Evolutionary conservation across 2,888 invertebrate genomes (phyloP), one percentile per base, ranked within the genome.

Genomic region (Mythimna ferrago): DNA sequence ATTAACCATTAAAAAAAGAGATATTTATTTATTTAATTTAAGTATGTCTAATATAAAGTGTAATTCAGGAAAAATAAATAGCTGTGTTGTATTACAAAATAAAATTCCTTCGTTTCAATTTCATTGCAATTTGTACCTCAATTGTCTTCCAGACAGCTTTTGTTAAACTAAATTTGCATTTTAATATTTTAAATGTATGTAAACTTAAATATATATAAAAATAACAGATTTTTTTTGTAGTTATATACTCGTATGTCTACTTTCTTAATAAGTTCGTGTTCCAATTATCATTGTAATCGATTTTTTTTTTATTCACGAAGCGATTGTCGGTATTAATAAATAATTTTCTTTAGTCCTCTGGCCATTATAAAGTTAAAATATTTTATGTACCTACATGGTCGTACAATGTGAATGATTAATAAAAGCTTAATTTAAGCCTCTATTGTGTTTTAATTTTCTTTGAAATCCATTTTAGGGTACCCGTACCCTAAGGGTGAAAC

Each of bases 371-470:
- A 83, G 83, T 75, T 81, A 80, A 85, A 87, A 83, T 86, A 86
- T 82, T 84, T 77, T 88, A 89, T 87, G 87, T 88, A 80, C 76
- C 80, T 66, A 88, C 83, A 88, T 89, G 87, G 87, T 89, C 87
- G 85, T 89, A 91, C 84, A 89, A 89, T 89, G 89, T 92, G 87
- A 91, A 90, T 83, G 82, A 90, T 85, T 82, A 91, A 92, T 91
- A 90, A 90, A 90, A 89, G 88, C 91, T 91, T 92, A 90, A 88
- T 86, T 86, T 84, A 87, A 89, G 86, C 81, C 80, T 83, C 58
- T 9, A 11, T 62, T 48, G 71, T 78, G 65, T 73, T 80, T 81
- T 65, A 71, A 66, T 66, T 71, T 53, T 48, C 10, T 38, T 60
- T 38, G 0, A 5, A 35, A 26, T 51, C 11, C 51, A 16, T 48